phyloP scores from a whole-genome alignment of 2,888 invertebrate species.

The Gymnosoma rotundatum region DNA sequence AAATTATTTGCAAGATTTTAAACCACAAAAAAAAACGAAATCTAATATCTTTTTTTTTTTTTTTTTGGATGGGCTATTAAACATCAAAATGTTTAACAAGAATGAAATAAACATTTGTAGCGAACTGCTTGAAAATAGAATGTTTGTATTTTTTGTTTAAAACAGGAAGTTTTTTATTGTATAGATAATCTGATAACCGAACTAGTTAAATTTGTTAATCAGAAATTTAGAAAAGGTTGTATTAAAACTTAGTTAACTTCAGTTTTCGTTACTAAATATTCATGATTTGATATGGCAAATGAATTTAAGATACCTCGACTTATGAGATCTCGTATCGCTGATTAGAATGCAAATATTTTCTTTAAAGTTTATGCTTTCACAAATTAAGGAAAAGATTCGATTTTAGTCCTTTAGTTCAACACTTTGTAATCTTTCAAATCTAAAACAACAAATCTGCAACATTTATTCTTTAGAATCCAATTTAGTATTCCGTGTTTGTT shows the following conservation, averaged over 20 bases:
- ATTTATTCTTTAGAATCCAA: too few species aligned
- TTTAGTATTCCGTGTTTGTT: too few species aligned
- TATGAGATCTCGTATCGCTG: too few species aligned
- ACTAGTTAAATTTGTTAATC: slow-evolving; percentile 29
- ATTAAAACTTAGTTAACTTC: not conserved
- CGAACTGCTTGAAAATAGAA: not conserved
- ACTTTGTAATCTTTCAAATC: too few species aligned
- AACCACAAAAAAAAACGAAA: not conserved
- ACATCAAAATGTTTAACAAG: not conserved
- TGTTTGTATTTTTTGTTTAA: not conserved
- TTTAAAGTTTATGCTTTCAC: too few species aligned
- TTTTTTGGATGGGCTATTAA: slow-evolving; percentile 5
- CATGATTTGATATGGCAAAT: too few species aligned
- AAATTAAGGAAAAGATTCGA: too few species aligned
- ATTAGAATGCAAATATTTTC: too few species aligned
- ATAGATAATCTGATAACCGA: slow-evolving; percentile 19
- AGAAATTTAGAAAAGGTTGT: not conserved
- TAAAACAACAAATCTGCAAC: too few species aligned
- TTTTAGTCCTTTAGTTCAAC: too few species aligned
- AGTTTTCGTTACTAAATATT: too few species aligned
- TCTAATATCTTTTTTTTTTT: not conserved
- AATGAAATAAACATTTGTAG: slow-evolving; percentile 3
- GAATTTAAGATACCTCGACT: too few species aligned
- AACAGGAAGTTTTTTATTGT: slow-evolving; percentile 34
- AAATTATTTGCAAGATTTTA: slow-evolving; percentile 14